These are phyloP conservation scores for Drosophila navojoa DNA, from an alignment of 1,140 invertebrate genomes.

Conservation along the genomic window DNA sequence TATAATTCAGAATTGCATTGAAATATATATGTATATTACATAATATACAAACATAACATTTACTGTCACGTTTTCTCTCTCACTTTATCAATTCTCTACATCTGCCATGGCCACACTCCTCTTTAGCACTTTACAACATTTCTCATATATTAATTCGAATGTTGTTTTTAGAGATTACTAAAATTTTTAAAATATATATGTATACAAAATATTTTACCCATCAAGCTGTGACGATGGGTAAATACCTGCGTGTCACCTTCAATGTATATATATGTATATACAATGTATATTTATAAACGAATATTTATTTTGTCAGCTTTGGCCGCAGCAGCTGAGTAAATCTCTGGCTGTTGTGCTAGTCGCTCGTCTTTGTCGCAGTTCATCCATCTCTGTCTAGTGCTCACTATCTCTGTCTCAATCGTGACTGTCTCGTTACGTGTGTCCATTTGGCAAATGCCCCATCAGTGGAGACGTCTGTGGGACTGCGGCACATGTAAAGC, in stretches of 20 bases:
- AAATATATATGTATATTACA: too few species aligned
- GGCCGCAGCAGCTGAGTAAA: neutral
- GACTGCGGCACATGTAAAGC: slow-evolving; percentile 37
- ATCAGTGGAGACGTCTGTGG: slow-evolving; percentile 61
- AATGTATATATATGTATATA: neutral
- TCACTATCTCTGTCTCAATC: slow-evolving; percentile 4
- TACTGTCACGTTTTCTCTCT: too few species aligned
- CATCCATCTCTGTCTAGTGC: slow-evolving; percentile 7
- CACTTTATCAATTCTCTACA: too few species aligned
- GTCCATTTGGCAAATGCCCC: slow-evolving; percentile 74
- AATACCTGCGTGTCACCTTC: neutral
- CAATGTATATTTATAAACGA: neutral
- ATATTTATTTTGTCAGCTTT: slow-evolving; percentile 5
- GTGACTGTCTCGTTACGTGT: slow-evolving; percentile 51
- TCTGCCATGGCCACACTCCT: too few species aligned
- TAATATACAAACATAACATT: too few species aligned
- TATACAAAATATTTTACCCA: neutral
- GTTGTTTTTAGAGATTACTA: neutral
- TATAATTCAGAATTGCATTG: too few species aligned
- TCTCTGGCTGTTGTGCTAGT: neutral
- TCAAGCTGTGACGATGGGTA: neutral
- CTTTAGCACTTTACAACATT: too few species aligned
- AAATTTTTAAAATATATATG: too few species aligned
- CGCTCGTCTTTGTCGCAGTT: neutral
- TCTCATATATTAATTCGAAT: neutral